phyloP scores from a whole-genome alignment of 2,888 invertebrate genomes.

The Rhabditoides inermis region DNA sequence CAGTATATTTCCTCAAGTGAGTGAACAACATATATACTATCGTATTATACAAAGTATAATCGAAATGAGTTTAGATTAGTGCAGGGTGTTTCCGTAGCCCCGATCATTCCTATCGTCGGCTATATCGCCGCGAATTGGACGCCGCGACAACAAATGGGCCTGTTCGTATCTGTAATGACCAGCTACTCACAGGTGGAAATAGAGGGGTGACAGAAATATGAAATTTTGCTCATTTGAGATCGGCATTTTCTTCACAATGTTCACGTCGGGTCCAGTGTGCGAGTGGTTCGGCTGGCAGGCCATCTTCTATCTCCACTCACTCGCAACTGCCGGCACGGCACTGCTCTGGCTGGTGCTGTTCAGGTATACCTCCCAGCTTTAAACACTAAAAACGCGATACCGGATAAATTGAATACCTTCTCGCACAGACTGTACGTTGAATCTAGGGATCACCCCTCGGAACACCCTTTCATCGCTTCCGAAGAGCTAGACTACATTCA shows the following conservation, averaged over 20 bases:
- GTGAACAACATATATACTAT: too few relatives aligned
- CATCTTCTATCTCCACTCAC: constrained; percentile 15
- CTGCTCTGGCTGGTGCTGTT: constrained; percentile 15
- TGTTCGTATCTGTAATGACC: constrained; percentile 16
- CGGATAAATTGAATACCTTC: too few relatives aligned
- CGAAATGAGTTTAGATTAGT: constrained; percentile 9
- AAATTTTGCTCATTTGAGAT: constrained; percentile 8
- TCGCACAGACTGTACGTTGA: too few relatives aligned
- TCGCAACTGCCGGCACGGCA: constrained; percentile 3
- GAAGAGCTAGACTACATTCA: constrained; percentile 9
- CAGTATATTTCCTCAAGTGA: too few relatives aligned
- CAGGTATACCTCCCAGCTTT: too few relatives aligned
- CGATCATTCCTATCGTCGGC: constrained; percentile 16
- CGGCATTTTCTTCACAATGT: constrained; percentile 19
- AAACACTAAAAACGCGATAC: too few relatives aligned
- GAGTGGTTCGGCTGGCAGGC: constrained; percentile 15
- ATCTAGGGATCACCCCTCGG: constrained; percentile 11
- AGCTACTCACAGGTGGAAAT: constrained; percentile 16
- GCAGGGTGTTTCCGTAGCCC: constrained; percentile 15
- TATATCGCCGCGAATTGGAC: constrained; percentile 17
- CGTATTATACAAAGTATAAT: too few relatives aligned
- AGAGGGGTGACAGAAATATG: background rate
- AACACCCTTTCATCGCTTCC: constrained; percentile 12
- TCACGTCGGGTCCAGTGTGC: constrained; percentile 13
- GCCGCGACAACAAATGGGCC: constrained; percentile 14